Conservation (phyloP, 2,888 invertebrate species). For the Cheilosia vulpina region DNA sequence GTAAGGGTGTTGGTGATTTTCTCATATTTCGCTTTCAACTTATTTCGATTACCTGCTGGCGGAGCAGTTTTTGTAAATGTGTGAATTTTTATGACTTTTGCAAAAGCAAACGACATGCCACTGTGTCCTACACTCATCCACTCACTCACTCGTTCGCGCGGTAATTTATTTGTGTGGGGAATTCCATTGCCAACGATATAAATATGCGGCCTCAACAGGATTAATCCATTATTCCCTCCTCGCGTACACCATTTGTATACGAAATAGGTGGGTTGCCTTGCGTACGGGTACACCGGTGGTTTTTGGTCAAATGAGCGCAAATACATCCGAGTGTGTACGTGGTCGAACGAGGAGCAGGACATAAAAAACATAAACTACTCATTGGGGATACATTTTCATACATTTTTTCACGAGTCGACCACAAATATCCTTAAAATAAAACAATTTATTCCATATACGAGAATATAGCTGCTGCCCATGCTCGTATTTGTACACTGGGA, state of each 20-base stretch:
- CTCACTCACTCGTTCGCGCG: constrained; percentile 45
- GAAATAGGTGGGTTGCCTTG: constrained; percentile 12
- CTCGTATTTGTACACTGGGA: constrained; percentile 19
- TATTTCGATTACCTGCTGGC: constrained; percentile 61
- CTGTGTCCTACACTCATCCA: neutral
- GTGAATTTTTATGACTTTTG: constrained; percentile 58
- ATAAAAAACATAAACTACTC: constrained; percentile 51
- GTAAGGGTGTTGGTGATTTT: constrained; percentile 57
- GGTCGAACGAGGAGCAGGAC: constrained; percentile 36
- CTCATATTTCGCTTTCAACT: constrained; percentile 68
- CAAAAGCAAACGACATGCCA: constrained; percentile 55
- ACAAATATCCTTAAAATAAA: constrained; percentile 69
- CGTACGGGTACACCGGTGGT: constrained; percentile 14
- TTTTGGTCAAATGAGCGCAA: constrained; percentile 62
- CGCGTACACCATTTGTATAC: constrained; percentile 51
- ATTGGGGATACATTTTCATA: constrained; percentile 68
- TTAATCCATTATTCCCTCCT: constrained; percentile 81
- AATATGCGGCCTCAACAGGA: constrained; percentile 82
- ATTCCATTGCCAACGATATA: constrained; percentile 79
- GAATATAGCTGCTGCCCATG: constrained; percentile 2
- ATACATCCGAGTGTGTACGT: constrained; percentile 36
- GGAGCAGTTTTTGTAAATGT: constrained; percentile 33
- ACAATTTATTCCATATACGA: constrained; percentile 64
- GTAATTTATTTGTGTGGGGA: constrained; percentile 71
- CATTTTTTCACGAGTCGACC: constrained; percentile 68